Conservation (phyloP, 2,888 invertebrate species). For the Chymomyza fuscimana region DNA sequence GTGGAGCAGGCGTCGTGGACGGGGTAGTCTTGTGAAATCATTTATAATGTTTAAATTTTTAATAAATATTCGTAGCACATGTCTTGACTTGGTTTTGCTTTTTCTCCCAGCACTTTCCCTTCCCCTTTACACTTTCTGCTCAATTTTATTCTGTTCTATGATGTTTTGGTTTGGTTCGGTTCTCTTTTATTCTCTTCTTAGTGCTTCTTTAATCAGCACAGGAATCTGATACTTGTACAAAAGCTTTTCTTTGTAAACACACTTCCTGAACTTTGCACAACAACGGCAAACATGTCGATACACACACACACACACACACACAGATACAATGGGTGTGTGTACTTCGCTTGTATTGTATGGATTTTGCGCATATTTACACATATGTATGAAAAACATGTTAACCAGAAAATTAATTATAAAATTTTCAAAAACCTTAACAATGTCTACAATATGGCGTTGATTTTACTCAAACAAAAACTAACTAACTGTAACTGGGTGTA, state of each 20-base stretch:
- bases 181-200: neutral
- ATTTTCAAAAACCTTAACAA: constrained; percentile 75
- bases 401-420: constrained; percentile 76
- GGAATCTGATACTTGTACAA: constrained; percentile 74
- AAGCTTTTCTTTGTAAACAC: constrained; percentile 74
- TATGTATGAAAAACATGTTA: constrained; percentile 68
- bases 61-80: constrained; percentile 58
- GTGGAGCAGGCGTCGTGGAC: too few relatives aligned
- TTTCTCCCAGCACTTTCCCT: too few relatives aligned
- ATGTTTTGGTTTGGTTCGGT: neutral
- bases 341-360: constrained; percentile 47
- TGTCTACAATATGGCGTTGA: constrained; percentile 73
- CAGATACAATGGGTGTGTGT: constrained; percentile 20
- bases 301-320: constrained; percentile 20
- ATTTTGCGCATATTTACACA: constrained; percentile 73
- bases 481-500: constrained; percentile 41
- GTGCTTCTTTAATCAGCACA: constrained; percentile 67
- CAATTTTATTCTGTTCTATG: neutral
- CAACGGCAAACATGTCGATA: constrained; percentile 35
- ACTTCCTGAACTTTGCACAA: constrained; percentile 70
- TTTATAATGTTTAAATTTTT: constrained; percentile 64
- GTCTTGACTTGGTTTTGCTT: neutral
- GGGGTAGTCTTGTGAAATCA: neutral
- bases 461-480: constrained; percentile 73
- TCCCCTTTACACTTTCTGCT: too few relatives aligned